Evolutionary conservation across 2,888 invertebrate genomes (phyloP).

Genomic region (Blastobasis lacticolella): DNA sequence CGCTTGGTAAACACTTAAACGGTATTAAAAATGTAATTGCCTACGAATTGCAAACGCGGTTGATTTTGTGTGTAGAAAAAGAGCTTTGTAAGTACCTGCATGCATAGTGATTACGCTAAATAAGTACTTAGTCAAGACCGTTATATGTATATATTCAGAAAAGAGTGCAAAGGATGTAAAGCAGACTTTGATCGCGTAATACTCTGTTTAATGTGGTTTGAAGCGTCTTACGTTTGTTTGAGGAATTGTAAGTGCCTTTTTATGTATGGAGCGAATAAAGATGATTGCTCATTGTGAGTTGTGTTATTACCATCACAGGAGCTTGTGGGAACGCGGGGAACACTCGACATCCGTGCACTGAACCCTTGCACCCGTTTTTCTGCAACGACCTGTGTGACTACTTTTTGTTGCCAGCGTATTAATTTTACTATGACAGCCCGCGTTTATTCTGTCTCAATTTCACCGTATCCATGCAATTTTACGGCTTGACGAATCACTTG

Average conservation of each 20-base stretch:
- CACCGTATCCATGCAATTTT: conserved; percentile 1
- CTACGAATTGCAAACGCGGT: conserved; percentile 4
- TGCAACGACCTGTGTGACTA: conserved; percentile 34
- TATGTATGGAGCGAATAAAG: no score
- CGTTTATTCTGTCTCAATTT: conserved; percentile 9
- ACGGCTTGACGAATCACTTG: neutral
- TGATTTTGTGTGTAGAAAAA: conserved; percentile 10
- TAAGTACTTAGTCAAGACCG: conserved; percentile 8
- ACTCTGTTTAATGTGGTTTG: no score
- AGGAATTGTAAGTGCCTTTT: conserved; percentile 10
- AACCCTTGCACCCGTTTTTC: conserved; percentile 57
- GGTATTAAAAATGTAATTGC: conserved; percentile 13
- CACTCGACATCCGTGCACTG: conserved; percentile 41
- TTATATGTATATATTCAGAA: conserved; percentile 5
- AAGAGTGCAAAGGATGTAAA: no score
- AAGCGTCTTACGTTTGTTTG: neutral
- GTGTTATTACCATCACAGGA: conserved; percentile 40
- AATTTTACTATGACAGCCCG: conserved; percentile 35
- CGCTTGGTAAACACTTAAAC: conserved; percentile 14
- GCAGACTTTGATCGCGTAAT: no score
- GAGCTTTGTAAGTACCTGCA: conserved; percentile 2
- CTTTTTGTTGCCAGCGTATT: conserved; percentile 36
- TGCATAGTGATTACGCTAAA: conserved; percentile 5
- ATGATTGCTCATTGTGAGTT: conserved; percentile 45
- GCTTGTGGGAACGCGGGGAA: conserved; percentile 47